These are phyloP conservation scores for Aspidapion aeneum DNA, from an alignment of 2,888 invertebrate genomes.

Conservation along the genomic window DNA sequence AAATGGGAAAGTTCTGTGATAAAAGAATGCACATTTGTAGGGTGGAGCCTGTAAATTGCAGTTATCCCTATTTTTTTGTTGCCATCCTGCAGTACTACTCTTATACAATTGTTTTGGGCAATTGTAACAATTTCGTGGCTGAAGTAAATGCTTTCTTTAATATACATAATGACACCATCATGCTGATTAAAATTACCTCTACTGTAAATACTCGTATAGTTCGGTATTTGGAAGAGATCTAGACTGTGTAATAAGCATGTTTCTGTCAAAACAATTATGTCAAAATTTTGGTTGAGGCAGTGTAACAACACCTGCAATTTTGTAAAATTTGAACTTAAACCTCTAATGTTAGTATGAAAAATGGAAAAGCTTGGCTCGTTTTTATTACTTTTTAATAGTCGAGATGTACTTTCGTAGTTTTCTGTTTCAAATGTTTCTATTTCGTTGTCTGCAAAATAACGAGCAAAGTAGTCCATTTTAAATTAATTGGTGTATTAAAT, in stretches of 20 bases:
- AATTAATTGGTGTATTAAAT: neutral
- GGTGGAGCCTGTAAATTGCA: too few species aligned
- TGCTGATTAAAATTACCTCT: neutral
- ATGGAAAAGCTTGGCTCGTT: neutral
- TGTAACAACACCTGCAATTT: neutral
- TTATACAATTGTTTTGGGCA: neutral
- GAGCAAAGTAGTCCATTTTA: neutral
- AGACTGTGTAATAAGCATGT: too few species aligned
- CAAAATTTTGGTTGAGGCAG: neutral
- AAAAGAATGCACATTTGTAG: too few species aligned
- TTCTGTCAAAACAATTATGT: neutral
- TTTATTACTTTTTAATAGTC: too few species aligned
- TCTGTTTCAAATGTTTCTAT: neutral
- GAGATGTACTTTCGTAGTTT: too few species aligned
- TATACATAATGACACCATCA: neutral
- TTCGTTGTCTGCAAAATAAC: neutral
- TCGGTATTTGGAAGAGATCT: neutral
- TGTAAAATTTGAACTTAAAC: neutral
- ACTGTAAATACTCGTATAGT: neutral
- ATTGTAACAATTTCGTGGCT: neutral
- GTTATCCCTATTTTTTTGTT: too few species aligned
- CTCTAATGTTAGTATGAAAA: neutral
- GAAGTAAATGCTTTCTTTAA: neutral
- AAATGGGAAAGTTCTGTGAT: too few species aligned
- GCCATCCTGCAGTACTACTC: neutral